Evolutionary conservation across 2,113 vertebrate genomes (phyloP), one percentile per base, ranked within the genome.

Genomic region (Megaleporinus macrocephalus): DNA sequence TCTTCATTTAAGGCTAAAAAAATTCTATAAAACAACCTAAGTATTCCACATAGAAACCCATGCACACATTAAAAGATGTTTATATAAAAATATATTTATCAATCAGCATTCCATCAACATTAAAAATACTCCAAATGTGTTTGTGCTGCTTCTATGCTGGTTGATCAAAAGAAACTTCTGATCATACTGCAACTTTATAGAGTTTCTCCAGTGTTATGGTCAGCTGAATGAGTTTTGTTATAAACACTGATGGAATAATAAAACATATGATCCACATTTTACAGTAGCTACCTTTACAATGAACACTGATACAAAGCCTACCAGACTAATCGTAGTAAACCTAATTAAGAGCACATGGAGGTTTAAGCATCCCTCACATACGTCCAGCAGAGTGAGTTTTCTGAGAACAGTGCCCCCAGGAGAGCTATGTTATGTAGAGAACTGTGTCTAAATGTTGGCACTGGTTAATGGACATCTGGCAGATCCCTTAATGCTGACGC

Each of bases 391-490:
- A 72, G 66, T 26, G 36, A 66, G 24, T 18, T 20, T 73, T 72
- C 73, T 69, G 18, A 61, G 51, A 9, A 47, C 36, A 47, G 61
- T 59, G 26, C 14, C 26, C 72, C 36, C 59, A 10, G 29, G 76
- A 70, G 80, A 76, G 72, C 57, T 49, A 65, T 47, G 27, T 10
- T 73, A 10, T 44, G 41, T 44, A 10, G 41, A 44, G 41, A 7
- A 30, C 51, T 6, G 24, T 63, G 65, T 81, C 47, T 76, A 73
- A 73, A 69, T 14, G 30, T 71, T 76, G 47, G 70, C 13, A 53
- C 26, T 68, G 24, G 36, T 41, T 82, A 83, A 83, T 78, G 73
- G 84, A 79, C 73, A 18, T 82, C 24, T 73, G 72, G 68, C 78
- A 69, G 51, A 68, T 2, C 44, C 69, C 49, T 77, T 26, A 68